Base-by-base conservation (phyloP, 2,888 invertebrate genomes). In the Carabus problematicus region DNA sequence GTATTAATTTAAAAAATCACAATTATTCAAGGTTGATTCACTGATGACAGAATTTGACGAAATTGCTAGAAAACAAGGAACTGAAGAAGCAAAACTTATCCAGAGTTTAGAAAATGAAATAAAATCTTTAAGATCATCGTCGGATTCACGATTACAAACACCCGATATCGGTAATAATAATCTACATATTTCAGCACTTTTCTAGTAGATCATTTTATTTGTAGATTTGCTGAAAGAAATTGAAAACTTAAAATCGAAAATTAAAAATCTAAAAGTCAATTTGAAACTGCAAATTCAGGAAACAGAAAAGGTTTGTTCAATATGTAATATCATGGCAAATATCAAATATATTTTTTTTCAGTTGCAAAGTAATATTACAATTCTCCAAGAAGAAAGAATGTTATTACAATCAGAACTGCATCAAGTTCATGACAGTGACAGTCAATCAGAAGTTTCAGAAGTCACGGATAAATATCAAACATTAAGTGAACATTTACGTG, bases 401-500 rank as follows among this genome's bases (percentile, higher is more conserved):
- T 79, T 82, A 47, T 75, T 85, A 7, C 79, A 82, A 71, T 76
- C 82, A 61, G 84, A 88, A 80, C 75, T 87, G 3, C 80, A 80
- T 39, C 73, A 77, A 11, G 76, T 76, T 47, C 77, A 77, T 47
- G 79, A 80, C 54, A 71, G 73, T 40, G 78, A 81, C 70, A 84
- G 83, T 59, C 83, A 82, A 70, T 85, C 87, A 0, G 84, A 85
- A 45, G 81, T 84, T 73, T 85, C 85, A 0, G 81, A 85, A 45
- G 83, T 83, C 0, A 81, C 84, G 59, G 86, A 86, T 72, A 83
- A 84, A 66, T 83, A 86, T 71, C 83, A 84, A 69, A 83, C 85
- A 71, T 75, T 88, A n/a, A 79, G 85, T 16, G 86, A 87, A 73
- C 83, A 85, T 70, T 76, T 89, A 1, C 83, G 85, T 40, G 85